Evolutionary conservation across 92 coral and sea anemone genomes (phyloP).

Genomic region (Galaxea fascicularis): DNA sequence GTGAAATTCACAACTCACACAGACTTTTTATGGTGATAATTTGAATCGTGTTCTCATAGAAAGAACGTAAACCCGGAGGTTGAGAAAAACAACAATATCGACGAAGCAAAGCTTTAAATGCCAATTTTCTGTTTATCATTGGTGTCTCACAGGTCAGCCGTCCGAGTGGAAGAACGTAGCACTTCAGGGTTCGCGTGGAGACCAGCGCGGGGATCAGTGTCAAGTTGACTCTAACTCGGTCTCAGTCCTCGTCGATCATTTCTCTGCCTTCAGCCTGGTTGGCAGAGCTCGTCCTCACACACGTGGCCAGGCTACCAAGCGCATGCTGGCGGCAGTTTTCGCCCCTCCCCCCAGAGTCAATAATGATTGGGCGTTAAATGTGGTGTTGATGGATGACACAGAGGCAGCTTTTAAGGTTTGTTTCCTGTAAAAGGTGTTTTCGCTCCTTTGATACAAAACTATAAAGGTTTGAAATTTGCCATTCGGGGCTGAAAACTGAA

Average conservation of each 20-base stretch:
- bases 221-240: conserved; percentile 95
- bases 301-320: conserved; percentile 63
- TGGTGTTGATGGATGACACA: conserved; percentile 54
- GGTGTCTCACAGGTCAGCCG: conserved; percentile 69
- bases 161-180: conserved; percentile 87
- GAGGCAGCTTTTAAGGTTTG: conserved; percentile 67
- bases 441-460: not conserved
- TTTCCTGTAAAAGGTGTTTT: not conserved
- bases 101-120: not conserved
- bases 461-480: too few species aligned
- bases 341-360: conserved; percentile 64
- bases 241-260: conserved; percentile 97
- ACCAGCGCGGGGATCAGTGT: conserved; percentile 79
- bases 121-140: not conserved
- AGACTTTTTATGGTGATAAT: too few species aligned
- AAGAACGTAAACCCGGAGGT: too few species aligned
- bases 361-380: conserved; percentile 55
- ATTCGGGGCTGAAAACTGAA: too few species aligned
- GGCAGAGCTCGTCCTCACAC: conserved; percentile 57
- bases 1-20: too few species aligned
- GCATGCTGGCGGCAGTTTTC: conserved; percentile 66
- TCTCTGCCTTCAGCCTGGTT: conserved; percentile 70
- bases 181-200: conserved; percentile 69
- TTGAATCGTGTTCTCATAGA: too few species aligned
- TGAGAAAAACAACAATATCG: not conserved